Conservation (phyloP, 2,888 invertebrate genomes). For the Diploptera punctata region DNA sequence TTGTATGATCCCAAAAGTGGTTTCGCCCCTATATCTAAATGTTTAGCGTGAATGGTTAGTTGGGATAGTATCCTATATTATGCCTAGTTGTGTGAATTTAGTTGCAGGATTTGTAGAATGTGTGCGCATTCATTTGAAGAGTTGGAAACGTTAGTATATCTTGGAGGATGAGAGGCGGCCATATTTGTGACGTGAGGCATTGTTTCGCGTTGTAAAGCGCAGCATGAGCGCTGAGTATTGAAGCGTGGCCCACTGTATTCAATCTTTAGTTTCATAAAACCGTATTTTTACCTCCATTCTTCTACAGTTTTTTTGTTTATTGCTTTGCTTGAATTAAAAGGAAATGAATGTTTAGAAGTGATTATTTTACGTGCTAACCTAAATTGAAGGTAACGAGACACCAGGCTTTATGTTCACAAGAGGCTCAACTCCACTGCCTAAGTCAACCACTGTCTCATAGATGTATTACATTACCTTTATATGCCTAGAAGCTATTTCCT, state of each 20-base stretch:
- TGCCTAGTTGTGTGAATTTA: too few species aligned
- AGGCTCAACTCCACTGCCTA: slow-evolving; percentile 3
- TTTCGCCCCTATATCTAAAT: too few species aligned
- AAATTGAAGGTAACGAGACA: slow-evolving; percentile 27
- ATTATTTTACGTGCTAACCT: slow-evolving; percentile 29
- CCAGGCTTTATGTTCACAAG: slow-evolving; percentile 8
- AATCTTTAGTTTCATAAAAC: slow-evolving; percentile 28
- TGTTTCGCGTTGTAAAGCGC: slow-evolving; percentile 33
- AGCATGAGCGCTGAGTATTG: slow-evolving; percentile 33
- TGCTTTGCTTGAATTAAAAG: slow-evolving; percentile 31
- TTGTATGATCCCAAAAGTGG: too few species aligned
- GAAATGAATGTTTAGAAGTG: slow-evolving; percentile 31
- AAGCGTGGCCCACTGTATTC: slow-evolving; percentile 24
- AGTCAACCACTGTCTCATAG: not conserved
- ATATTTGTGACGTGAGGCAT: not conserved
- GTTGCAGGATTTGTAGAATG: too few species aligned
- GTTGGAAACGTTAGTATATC: too few species aligned
- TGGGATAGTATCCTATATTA: too few species aligned
- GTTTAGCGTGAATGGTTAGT: too few species aligned
- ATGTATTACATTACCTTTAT: too few species aligned
- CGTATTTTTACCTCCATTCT: slow-evolving; percentile 14
- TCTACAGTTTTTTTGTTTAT: slow-evolving; percentile 9
- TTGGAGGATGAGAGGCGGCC: too few species aligned
- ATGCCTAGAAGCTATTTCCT: too few species aligned
- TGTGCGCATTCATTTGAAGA: too few species aligned